A percentile compares a stretch with the other conserved stretches of the same genome.
Evolutionary conservation across 1,140 invertebrate species (phyloP).

Genomic region (Drosophila gunungcola): DNA sequence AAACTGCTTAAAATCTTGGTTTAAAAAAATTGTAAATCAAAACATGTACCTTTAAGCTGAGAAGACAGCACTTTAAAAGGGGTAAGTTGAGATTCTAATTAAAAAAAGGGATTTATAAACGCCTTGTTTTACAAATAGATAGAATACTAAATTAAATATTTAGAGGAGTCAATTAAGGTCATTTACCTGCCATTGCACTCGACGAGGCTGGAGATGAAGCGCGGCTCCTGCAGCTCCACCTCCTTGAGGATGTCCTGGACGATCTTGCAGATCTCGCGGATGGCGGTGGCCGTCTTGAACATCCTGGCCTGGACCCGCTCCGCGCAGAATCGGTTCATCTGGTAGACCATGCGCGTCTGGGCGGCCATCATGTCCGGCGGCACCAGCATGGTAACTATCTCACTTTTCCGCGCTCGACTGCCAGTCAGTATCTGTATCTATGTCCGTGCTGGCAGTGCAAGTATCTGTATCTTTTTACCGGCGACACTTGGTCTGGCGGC

Average conservation of each 20-base stretch:
- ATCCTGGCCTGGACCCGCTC: slow-evolving; percentile 95
- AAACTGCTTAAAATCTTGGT: no score
- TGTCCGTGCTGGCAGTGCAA: background rate
- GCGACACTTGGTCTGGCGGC: slow-evolving; percentile 52
- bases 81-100: no score
- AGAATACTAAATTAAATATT: no score
- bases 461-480: slow-evolving; percentile 9
- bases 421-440: background rate
- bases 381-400: slow-evolving; percentile 87
- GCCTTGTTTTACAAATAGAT: no score
- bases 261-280: slow-evolving; percentile 96
- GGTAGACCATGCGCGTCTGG: slow-evolving; percentile 95
- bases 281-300: slow-evolving; percentile 93
- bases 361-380: slow-evolving; percentile 95
- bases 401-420: background rate
- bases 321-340: slow-evolving; percentile 97
- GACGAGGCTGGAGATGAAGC: slow-evolving; percentile 95
- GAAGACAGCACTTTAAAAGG: no score
- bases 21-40: no score
- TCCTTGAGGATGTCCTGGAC: slow-evolving; percentile 98
- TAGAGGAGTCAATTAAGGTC: no score
- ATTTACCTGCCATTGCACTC: slow-evolving; percentile 87
- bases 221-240: slow-evolving; percentile 97
- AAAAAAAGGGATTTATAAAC: no score
- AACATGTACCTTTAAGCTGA: no score